These are phyloP conservation scores for Tortrix viridana DNA, from an alignment of 2,888 invertebrate genomes.

Conservation along the genomic window DNA sequence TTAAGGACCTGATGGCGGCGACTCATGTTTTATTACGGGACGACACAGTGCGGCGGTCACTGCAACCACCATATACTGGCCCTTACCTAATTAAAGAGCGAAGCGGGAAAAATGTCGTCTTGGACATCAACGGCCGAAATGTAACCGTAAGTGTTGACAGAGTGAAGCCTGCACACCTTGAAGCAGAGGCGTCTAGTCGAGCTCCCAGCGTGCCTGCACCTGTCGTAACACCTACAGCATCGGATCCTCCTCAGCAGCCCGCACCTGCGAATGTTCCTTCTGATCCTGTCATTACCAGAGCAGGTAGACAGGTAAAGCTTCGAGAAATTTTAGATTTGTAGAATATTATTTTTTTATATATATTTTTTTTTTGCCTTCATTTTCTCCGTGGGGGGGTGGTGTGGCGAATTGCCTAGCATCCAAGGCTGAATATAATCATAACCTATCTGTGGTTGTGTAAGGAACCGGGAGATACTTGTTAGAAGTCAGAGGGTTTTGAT, in stretches of 20 bases:
- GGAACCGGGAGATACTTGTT: too few relatives aligned
- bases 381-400: conserved; percentile 2
- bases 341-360: neutral
- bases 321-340: neutral
- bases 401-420: conserved; percentile 2
- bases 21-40: conserved; percentile 38
- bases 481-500: too few relatives aligned
- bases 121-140: neutral
- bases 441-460: neutral
- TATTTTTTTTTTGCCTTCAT: neutral
- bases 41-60: conserved; percentile 30
- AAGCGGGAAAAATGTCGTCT: neutral
- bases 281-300: conserved; percentile 9
- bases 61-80: conserved; percentile 38
- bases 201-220: neutral
- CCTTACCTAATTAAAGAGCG: conserved; percentile 16
- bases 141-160: conserved; percentile 2
- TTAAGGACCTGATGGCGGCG: conserved; percentile 19
- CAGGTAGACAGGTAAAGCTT: conserved; percentile 1
- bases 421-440: neutral
- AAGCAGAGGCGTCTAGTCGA: neutral
- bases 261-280: neutral
- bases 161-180: conserved; percentile 9
- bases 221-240: neutral
- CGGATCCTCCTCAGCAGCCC: neutral